Evolutionary conservation across 2,113 vertebrate species (phyloP).

Genomic region (Rousettus leschenaultii): DNA sequence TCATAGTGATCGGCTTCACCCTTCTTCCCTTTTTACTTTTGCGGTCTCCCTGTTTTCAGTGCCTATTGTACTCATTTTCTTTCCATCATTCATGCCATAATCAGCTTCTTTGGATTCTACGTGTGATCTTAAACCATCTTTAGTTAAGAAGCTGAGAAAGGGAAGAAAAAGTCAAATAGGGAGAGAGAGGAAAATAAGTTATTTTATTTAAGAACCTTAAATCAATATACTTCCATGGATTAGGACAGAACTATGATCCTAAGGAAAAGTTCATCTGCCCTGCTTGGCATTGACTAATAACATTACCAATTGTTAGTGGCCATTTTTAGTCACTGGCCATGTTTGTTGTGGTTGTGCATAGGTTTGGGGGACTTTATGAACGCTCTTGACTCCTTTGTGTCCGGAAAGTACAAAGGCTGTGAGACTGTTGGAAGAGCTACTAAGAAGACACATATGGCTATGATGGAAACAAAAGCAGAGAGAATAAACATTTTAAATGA

Average conservation of each 20-base stretch:
- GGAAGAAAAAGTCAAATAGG: neutral
- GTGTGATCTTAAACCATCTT: neutral
- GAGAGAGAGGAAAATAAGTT: neutral
- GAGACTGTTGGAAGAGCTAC: neutral
- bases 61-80: neutral
- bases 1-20: neutral
- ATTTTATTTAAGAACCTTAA: neutral
- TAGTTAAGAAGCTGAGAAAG: neutral
- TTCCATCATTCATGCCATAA: neutral
- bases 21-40: neutral
- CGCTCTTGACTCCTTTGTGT: neutral
- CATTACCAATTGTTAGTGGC: neutral
- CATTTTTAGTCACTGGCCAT: neutral
- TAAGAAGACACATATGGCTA: neutral
- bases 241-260: neutral
- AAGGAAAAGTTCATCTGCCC: neutral
- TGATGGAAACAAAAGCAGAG: slow-evolving; percentile 16
- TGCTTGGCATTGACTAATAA: neutral
- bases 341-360: neutral
- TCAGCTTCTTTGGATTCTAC: neutral
- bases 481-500: slow-evolving; percentile 36
- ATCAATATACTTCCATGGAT: neutral
- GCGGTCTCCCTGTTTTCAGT: neutral
- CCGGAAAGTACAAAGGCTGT: neutral
- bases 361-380: neutral